phyloP scores from a whole-genome alignment of 2,797 vertebrate species.

The Micrastur ruficollis region DNA sequence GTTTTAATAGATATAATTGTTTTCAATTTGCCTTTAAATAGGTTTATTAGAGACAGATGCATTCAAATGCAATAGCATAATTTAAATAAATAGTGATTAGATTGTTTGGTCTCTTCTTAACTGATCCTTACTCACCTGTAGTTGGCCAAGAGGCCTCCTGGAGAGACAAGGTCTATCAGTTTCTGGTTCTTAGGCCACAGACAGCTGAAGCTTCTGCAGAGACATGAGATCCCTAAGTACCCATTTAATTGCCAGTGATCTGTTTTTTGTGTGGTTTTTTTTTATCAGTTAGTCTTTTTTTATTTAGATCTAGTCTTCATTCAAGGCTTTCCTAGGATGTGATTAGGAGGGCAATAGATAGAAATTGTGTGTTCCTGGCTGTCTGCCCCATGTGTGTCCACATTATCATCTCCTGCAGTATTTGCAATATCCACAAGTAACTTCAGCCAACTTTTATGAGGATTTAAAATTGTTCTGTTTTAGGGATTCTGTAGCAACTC shows the following conservation, averaged over 20 bases:
- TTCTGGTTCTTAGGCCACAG: background rate
- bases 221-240: background rate
- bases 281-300: background rate
- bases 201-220: background rate
- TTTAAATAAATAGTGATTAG: background rate
- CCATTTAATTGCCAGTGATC: background rate
- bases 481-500: background rate
- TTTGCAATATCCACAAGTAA: background rate
- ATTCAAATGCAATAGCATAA: background rate
- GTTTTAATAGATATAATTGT: background rate
- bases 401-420: background rate
- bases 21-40: background rate
- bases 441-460: background rate
- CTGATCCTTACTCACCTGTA: background rate
- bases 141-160: background rate
- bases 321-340: background rate
- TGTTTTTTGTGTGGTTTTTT: background rate
- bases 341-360: background rate
- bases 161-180: background rate
- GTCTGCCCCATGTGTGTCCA: background rate
- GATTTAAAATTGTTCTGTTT: background rate
- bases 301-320: background rate
- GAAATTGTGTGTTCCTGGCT: background rate
- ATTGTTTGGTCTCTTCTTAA: background rate
- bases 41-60: background rate